These are phyloP conservation scores for Drosophila sturtevanti DNA, from an alignment of 1,140 invertebrate genomes.

Conservation along the genomic window DNA sequence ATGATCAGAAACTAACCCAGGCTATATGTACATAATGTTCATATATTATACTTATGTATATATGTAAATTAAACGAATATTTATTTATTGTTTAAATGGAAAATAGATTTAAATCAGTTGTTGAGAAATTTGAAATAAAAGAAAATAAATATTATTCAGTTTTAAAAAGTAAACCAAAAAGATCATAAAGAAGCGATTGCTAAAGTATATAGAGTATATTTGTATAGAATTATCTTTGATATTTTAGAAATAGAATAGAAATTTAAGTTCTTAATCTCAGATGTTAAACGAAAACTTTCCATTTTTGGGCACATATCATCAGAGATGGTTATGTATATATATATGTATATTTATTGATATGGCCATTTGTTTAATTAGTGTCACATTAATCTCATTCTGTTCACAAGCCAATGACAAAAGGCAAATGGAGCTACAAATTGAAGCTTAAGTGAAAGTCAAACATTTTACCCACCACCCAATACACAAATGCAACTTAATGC, in stretches of 20 bases:
- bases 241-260: not conserved
- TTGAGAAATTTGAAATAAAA: not conserved
- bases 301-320: not conserved
- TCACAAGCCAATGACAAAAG: constrained; percentile 28
- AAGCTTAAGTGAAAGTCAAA: constrained; percentile 73
- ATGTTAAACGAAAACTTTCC: not conserved
- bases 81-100: not conserved
- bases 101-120: not conserved
- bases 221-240: too few species aligned
- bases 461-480: constrained; percentile 48
- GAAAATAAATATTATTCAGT: not conserved
- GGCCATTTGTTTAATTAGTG: constrained; percentile 62
- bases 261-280: not conserved
- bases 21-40: too few species aligned
- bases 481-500: constrained; percentile 71
- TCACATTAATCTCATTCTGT: constrained; percentile 62
- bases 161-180: too few species aligned
- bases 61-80: not conserved
- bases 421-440: constrained; percentile 7
- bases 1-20: not conserved
- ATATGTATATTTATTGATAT: constrained; percentile 55
- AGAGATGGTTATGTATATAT: constrained; percentile 10
- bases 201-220: too few species aligned
- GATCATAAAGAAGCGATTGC: too few species aligned
- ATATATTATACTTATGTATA: not conserved